Base-by-base conservation (phyloP, 2,113 vertebrate genomes). In the Nycticebus coucang region DNA sequence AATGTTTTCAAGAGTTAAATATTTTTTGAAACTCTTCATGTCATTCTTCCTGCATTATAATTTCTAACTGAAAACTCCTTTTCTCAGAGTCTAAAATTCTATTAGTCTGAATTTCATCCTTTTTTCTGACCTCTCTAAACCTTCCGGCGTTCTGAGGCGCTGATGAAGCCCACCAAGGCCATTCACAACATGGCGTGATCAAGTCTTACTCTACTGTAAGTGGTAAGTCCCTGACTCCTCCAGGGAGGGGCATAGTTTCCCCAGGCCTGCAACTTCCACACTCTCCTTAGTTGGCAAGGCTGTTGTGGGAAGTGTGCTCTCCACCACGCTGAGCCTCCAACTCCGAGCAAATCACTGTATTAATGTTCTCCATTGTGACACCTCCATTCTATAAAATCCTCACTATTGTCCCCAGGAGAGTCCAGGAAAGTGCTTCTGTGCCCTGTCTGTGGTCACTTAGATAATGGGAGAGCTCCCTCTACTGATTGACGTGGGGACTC, bases 381-480 rank as follows among this genome's bases (percentile, higher is more conserved):
- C 37, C 37, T 59, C n/a, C 53, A 28, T 83, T 41, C 26, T 13
- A 30, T 7, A 35, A 83, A 66, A 68, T 8, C 57, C 41, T 74
- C 19, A 4, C 92, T 94, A 55, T 95, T 96, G 96, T 95, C 85
- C 95, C 85, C 85, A 79, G 45, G 74, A 71, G 85, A 69, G 50
- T 55, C 86, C 60, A 89, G 41, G 37, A 33, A 95, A 80, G 24
- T 24, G 88, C n/a, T 35, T 77, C 45, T 37, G 59, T 12, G 78
- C 86, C 97, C 98, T 96, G 96, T 96, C 72, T 96, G 93, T 95
- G 96, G 95, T 96, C 97, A 93, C 94, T 98, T 98, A 98, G 87
- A 96, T 98, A 98, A 98, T 97, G 97, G 98, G 98, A 98, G 98
- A 98, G 98, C 98, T 97, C 98, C 98, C 98, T 98, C 98, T 98